These are phyloP conservation scores for Glaucomys volans DNA, from an alignment of 2,113 vertebrate genomes.

Conservation along the genomic window DNA sequence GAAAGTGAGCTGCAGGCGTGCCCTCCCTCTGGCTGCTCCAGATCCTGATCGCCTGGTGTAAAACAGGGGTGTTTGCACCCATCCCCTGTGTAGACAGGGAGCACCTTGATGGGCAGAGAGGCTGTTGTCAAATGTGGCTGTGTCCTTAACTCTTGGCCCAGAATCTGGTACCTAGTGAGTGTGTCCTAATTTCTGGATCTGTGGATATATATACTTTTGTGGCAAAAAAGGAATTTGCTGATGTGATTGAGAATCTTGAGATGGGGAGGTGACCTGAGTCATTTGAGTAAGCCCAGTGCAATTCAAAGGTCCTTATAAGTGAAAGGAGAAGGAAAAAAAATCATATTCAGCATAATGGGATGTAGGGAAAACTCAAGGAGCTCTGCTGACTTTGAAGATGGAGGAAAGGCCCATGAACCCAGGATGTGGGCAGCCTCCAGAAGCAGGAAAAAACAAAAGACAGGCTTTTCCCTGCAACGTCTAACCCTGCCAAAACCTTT, in stretches of 20 bases:
- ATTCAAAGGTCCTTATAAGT: not conserved
- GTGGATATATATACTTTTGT: not conserved
- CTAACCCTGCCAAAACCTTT: not conserved
- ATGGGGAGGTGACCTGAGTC: too few species aligned
- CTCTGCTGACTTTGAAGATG: not conserved
- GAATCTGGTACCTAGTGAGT: not conserved
- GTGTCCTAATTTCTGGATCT: not conserved
- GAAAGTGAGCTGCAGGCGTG: fast-evolving
- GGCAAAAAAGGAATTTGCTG: not conserved
- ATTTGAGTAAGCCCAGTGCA: not conserved
- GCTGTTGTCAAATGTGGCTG: not conserved
- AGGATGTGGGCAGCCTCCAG: not conserved
- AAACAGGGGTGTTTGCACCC: not conserved
- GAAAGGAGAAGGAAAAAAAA: not conserved
- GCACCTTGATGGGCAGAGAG: too few species aligned
- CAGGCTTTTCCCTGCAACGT: too few species aligned
- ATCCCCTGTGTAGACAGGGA: not conserved
- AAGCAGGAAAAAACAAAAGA: not conserved
- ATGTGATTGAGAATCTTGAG: not conserved
- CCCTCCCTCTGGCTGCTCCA: not conserved
- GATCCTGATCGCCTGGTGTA: fast-evolving
- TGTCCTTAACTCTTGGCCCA: not conserved
- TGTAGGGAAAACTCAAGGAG: too few species aligned
- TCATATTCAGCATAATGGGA: not conserved
- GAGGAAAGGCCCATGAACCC: fast-evolving